phyloP scores from a whole-genome alignment of 2,888 invertebrate genomes.

The Stictocephala bisonia region DNA sequence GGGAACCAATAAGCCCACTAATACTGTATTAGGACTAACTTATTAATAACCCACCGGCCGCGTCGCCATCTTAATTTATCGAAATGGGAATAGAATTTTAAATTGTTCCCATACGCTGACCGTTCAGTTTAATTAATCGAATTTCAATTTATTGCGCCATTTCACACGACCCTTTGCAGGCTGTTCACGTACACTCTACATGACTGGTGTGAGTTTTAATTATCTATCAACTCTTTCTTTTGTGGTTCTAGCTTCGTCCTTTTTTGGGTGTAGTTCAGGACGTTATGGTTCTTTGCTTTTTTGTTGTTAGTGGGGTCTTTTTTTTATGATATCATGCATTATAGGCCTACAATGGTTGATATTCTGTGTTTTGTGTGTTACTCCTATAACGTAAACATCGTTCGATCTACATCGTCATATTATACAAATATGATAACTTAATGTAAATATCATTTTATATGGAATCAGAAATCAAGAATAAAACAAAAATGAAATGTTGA shows the following conservation, averaged over 20 bases:
- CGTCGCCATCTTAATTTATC: constrained; percentile 41
- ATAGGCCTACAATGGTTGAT: too few relatives aligned
- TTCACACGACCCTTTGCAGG: constrained; percentile 21
- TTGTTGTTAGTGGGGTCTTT: too few relatives aligned
- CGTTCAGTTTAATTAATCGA: constrained; percentile 37
- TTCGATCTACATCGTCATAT: too few relatives aligned
- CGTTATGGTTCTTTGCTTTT: too few relatives aligned
- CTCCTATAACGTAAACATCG: too few relatives aligned
- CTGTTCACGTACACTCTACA: constrained; percentile 11
- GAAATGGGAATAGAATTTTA: constrained; percentile 42
- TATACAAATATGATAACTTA: too few relatives aligned
- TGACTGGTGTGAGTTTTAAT: constrained; percentile 30
- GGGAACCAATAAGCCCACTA: constrained; percentile 15
- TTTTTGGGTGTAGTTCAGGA: too few relatives aligned
- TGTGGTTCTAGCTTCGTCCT: constrained; percentile 2
- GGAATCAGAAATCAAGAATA: too few relatives aligned
- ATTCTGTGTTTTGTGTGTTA: too few relatives aligned
- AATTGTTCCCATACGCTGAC: constrained; percentile 34
- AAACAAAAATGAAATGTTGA: too few relatives aligned
- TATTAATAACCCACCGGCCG: constrained; percentile 8
- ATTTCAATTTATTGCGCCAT: constrained; percentile 32
- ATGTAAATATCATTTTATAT: too few relatives aligned
- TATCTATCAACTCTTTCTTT: constrained; percentile 4
- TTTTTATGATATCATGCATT: too few relatives aligned
- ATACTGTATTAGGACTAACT: constrained; percentile 3